Evolutionary conservation across 2,113 vertebrate genomes (phyloP).

Genomic region (Polypterus bichir): DNA sequence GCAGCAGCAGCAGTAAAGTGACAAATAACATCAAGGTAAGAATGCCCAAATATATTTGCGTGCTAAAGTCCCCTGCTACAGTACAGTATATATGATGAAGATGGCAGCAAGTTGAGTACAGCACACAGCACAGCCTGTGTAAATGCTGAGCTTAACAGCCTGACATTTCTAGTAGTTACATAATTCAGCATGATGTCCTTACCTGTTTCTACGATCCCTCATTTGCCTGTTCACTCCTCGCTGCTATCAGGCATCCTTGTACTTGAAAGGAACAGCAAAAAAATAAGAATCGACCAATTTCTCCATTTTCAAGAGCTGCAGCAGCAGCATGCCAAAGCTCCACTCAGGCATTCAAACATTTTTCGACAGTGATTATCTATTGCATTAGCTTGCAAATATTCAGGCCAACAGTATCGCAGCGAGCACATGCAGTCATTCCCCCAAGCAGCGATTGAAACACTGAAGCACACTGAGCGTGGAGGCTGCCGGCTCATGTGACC

Average conservation of each 20-base stretch:
- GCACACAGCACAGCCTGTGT: no score
- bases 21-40: no score
- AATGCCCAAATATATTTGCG: no score
- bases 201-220: conserved; percentile 11
- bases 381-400: conserved; percentile 12
- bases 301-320: conserved; percentile 7
- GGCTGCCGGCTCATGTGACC: not conserved
- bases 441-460: conserved; percentile 6
- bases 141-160: no score
- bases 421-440: conserved; percentile 4
- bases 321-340: conserved; percentile 8
- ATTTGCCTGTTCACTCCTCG: conserved; percentile 8
- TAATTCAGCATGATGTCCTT: not conserved
- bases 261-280: conserved; percentile 5
- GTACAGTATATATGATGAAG: no score
- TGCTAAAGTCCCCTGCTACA: no score
- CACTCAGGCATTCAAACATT: not conserved
- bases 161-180: not conserved
- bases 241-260: conserved; percentile 4
- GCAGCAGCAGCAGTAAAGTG: no score
- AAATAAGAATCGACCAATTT: conserved; percentile 7
- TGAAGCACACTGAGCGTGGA: not conserved
- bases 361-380: conserved; percentile 11
- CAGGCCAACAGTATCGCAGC: conserved; percentile 9
- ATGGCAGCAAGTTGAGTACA: no score